Conservation (phyloP, 2,113 vertebrate species). For the Oncorhynchus tshawytscha region DNA sequence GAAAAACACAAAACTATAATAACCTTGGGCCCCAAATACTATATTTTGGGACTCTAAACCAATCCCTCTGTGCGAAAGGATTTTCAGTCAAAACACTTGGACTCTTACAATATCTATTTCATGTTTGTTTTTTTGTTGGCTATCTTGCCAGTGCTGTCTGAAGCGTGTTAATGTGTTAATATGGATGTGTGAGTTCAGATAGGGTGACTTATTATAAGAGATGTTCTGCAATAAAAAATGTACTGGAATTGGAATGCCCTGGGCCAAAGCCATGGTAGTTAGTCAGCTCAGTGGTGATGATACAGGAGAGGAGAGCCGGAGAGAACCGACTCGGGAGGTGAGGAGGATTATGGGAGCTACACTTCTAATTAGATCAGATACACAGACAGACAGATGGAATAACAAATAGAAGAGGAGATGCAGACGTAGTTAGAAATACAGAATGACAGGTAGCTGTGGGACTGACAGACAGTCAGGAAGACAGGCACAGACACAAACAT, state of each 20-base stretch:
- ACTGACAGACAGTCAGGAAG: not conserved
- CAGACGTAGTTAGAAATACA: not conserved
- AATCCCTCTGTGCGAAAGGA: not conserved
- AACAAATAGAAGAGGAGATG: not conserved
- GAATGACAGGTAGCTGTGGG: not conserved
- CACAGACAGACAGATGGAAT: not conserved
- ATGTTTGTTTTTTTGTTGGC: not conserved
- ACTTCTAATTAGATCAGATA: not conserved
- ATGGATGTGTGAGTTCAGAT: constrained; percentile 10
- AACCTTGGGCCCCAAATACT: not conserved
- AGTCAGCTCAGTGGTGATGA: not conserved
- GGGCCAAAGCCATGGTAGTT: constrained; percentile 1
- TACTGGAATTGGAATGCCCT: constrained; percentile 21
- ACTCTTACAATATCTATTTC: not conserved
- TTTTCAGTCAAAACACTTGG: not conserved
- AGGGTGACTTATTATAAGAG: constrained; percentile 16
- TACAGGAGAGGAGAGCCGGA: not conserved
- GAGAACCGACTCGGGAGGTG: not conserved
- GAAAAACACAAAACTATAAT: too few species aligned
- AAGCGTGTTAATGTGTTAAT: not conserved
- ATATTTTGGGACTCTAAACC: constrained; percentile 3
- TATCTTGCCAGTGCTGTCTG: not conserved
- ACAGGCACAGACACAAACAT: not conserved
- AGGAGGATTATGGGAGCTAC: not conserved
- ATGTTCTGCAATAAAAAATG: constrained; percentile 20